Conservation (phyloP, 2,797 vertebrate genomes). For the Caiman crocodilus region DNA sequence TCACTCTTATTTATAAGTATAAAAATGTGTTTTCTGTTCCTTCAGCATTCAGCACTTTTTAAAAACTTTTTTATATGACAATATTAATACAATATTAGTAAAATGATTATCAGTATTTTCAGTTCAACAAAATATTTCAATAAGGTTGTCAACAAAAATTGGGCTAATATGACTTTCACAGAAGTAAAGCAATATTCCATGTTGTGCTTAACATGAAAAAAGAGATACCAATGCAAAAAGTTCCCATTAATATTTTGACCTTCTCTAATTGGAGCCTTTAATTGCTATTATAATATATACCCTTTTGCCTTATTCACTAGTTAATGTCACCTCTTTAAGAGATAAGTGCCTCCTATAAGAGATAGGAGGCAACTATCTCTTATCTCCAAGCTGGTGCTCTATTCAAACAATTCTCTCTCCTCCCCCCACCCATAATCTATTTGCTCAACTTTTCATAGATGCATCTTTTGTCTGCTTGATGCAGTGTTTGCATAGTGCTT, state of each 20-base stretch:
- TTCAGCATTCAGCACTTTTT: not conserved
- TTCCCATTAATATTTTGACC: not conserved
- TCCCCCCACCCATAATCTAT: not conserved
- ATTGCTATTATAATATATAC: not conserved
- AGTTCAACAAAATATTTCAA: not conserved
- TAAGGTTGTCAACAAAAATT: not conserved
- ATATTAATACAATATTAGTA: not conserved
- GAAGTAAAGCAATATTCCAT: not conserved
- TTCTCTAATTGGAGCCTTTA: not conserved
- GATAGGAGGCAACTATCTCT: not conserved
- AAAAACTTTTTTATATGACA: not conserved
- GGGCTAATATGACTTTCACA: not conserved
- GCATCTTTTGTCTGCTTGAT: not conserved
- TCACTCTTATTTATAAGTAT: too few species aligned
- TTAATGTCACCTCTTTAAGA: not conserved
- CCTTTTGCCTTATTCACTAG: not conserved
- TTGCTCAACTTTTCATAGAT: not conserved
- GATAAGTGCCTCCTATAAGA: too few species aligned
- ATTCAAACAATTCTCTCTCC: not conserved
- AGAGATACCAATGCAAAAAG: not conserved
- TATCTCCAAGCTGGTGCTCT: not conserved
- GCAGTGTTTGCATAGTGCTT: slow-evolving; percentile 18
- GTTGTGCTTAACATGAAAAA: too few species aligned
- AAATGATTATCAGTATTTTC: not conserved
- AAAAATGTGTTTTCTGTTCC: not conserved